Conservation (phyloP, 2,113 vertebrate genomes). For the Pedetes capensis region DNA sequence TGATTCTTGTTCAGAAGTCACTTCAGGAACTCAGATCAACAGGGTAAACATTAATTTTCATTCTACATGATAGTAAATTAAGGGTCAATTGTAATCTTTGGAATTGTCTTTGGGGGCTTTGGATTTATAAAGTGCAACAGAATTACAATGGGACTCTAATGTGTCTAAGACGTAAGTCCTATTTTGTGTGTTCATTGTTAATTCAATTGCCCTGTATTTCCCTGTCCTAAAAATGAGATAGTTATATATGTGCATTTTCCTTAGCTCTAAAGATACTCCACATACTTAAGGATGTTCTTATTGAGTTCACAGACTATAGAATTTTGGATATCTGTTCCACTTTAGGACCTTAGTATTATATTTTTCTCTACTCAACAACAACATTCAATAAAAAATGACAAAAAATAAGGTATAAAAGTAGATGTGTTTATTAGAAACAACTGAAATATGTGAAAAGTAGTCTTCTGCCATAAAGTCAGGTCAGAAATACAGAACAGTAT, state of each 20-base stretch:
- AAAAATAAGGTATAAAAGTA: not conserved
- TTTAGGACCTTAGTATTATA: not conserved
- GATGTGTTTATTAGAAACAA: constrained; percentile 7
- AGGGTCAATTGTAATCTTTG: not conserved
- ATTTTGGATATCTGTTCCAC: not conserved
- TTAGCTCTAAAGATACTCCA: not conserved
- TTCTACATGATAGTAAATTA: not conserved
- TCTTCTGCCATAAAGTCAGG: not conserved
- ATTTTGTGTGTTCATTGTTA: not conserved
- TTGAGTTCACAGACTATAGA: not conserved
- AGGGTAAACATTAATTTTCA: not conserved
- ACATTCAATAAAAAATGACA: not conserved
- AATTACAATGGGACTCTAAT: not conserved
- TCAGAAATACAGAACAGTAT: not conserved
- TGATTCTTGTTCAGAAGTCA: not conserved
- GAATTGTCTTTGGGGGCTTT: not conserved
- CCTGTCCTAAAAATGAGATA: not conserved
- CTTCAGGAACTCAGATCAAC: not conserved
- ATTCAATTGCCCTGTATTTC: not conserved
- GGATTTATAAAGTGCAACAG: not conserved
- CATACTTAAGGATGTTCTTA: not conserved
- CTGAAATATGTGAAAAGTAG: not conserved
- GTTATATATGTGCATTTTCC: not conserved
- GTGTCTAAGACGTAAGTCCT: not conserved
- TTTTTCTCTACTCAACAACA: constrained; percentile 9